A percentile compares a stretch with the other conserved stretches of the same genome.
Conservation (phyloP, 2,113 vertebrate species). For the Sprattus sprattus region DNA sequence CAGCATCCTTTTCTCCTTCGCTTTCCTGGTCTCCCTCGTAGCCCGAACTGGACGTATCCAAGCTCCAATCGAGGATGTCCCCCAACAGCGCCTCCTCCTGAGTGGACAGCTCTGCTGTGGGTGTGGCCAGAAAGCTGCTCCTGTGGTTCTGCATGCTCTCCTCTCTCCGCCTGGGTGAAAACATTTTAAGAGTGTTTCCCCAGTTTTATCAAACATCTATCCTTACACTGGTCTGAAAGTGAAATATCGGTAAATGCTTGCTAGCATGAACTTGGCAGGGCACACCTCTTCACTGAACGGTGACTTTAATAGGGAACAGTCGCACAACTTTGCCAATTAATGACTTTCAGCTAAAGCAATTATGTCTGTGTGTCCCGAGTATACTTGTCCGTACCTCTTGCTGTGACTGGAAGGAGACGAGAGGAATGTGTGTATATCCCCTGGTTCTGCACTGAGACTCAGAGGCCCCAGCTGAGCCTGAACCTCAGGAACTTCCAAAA, state of each 20-base stretch:
- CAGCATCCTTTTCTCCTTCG: slow-evolving; percentile 83
- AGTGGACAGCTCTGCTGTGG: slow-evolving; percentile 89
- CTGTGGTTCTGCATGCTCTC: slow-evolving; percentile 80
- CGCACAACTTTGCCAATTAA: neutral
- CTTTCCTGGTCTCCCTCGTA: slow-evolving; percentile 95
- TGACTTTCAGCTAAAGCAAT: neutral
- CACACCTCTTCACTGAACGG: neutral
- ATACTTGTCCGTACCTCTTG: slow-evolving; percentile 75
- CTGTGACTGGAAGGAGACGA: slow-evolving; percentile 86
- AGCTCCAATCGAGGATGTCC: slow-evolving; percentile 93
- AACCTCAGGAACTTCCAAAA: slow-evolving; percentile 82
- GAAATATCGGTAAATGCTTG: too few species aligned
- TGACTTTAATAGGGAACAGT: neutral
- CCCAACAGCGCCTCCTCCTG: slow-evolving; percentile 90
- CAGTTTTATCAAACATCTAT: too few species aligned
- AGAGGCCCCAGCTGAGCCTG: slow-evolving; percentile 65
- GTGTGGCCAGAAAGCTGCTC: slow-evolving; percentile 87
- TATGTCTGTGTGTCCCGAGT: neutral
- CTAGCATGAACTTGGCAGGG: too few species aligned
- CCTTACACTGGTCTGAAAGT: too few species aligned
- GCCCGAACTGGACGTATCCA: slow-evolving; percentile 85
- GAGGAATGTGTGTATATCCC: slow-evolving; percentile 85
- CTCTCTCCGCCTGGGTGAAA: slow-evolving; percentile 78
- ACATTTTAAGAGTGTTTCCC: neutral
- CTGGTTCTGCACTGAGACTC: slow-evolving; percentile 61